Conservation (phyloP, 2,888 invertebrate genomes). For the Drosophila nr. perissopoda region DNA sequence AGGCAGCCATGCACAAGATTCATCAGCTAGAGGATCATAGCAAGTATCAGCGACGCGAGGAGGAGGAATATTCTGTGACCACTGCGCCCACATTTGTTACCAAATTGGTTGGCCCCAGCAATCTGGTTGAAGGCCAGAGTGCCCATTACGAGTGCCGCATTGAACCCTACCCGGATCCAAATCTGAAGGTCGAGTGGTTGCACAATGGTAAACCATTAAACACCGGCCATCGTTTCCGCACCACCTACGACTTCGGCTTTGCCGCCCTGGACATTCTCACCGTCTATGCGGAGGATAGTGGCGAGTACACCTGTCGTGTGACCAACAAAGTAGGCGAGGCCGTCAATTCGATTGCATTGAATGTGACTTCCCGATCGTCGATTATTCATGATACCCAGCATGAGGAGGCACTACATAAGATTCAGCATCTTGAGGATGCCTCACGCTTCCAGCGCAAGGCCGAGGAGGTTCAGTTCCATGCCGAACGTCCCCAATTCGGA, state of each 20-base stretch:
- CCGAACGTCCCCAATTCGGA: constrained; percentile 95
- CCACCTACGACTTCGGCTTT: constrained; percentile 98
- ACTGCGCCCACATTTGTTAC: constrained; percentile 94
- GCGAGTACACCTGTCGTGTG: constrained; percentile 95
- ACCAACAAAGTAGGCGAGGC: constrained; percentile 94
- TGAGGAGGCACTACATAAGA: constrained; percentile 95
- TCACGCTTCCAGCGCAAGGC: constrained; percentile 90
- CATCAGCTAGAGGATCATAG: constrained; percentile 93
- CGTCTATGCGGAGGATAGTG: constrained; percentile 97
- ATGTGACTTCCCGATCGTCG: constrained; percentile 92
- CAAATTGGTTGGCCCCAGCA: constrained; percentile 93
- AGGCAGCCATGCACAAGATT: constrained; percentile 94
- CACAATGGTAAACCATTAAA: constrained; percentile 95
- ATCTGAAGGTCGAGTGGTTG: constrained; percentile 96
- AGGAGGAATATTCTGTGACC: constrained; percentile 91
- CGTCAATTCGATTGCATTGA: constrained; percentile 91
- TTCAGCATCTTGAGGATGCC: constrained; percentile 95
- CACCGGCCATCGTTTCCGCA: constrained; percentile 95
- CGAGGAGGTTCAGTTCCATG: constrained; percentile 90
- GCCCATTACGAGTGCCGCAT: constrained; percentile 97
- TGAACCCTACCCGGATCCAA: constrained; percentile 95
- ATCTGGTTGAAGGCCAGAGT: constrained; percentile 93
- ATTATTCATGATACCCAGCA: constrained; percentile 96
- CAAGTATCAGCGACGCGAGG: constrained; percentile 92
- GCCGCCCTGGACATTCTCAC: constrained; percentile 97